Evolutionary conservation across 2,113 vertebrate species (phyloP).

Genomic region (Falco punctatus): DNA sequence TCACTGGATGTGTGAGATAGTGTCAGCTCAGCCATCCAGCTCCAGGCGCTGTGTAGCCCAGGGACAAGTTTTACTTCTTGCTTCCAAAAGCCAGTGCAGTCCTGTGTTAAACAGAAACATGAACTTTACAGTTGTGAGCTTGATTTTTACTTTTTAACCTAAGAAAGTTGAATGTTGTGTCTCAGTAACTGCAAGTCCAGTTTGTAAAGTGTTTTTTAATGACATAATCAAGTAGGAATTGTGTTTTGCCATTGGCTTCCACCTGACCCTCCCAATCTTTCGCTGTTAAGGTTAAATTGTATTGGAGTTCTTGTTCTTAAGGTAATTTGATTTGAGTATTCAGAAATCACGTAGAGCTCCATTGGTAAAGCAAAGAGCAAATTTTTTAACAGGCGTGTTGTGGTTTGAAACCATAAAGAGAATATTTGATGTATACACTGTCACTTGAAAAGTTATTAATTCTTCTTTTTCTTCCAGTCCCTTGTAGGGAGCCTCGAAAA

Average conservation of each 20-base stretch:
- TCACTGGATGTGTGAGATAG: neutral
- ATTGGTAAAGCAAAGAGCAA: neutral
- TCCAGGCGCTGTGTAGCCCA: neutral
- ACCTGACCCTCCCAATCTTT: fast-evolving
- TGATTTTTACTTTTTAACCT: neutral
- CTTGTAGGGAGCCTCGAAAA: slow-evolving; percentile 11
- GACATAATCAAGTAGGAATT: neutral
- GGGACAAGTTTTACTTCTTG: neutral
- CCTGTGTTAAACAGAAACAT: neutral
- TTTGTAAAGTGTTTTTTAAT: neutral
- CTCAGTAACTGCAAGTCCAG: neutral
- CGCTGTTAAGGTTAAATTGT: neutral
- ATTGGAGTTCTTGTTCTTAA: neutral
- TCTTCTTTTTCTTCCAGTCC: neutral
- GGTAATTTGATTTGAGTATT: neutral
- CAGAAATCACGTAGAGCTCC: neutral
- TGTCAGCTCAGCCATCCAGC: too few relatives aligned
- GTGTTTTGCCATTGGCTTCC: neutral
- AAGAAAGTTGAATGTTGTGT: neutral
- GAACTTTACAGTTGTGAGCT: neutral
- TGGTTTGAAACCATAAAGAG: neutral
- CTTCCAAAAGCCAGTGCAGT: neutral
- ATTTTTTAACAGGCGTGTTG: neutral
- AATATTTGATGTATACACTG: neutral
- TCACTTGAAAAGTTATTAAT: neutral